phyloP scores from a whole-genome alignment of 2,113 vertebrate species.

The Columba janthina region DNA sequence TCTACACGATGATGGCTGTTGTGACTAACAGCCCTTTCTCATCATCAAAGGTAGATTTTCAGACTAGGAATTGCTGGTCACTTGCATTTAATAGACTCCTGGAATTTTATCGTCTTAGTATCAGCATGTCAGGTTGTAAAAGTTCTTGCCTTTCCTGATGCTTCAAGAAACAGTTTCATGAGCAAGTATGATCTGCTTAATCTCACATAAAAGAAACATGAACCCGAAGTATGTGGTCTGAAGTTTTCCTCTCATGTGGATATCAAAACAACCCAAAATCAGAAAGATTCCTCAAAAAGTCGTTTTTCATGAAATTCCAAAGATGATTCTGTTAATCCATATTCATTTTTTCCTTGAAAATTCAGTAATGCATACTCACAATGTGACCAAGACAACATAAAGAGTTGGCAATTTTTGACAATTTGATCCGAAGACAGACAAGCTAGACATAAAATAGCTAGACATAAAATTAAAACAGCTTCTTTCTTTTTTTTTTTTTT shows the following conservation, averaged over 20 bases:
- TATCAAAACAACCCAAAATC: neutral
- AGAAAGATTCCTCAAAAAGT: neutral
- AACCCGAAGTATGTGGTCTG: neutral
- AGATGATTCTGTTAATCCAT: neutral
- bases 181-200: neutral
- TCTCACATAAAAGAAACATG: neutral
- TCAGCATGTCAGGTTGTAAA: slow-evolving; percentile 29
- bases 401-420: neutral
- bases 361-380: neutral
- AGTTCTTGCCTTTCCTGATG: slow-evolving; percentile 18
- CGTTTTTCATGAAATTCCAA: neutral
- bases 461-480: neutral
- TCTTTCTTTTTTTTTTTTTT: neutral
- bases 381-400: neutral
- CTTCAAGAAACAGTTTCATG: slow-evolving; percentile 21
- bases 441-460: neutral
- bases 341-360: slow-evolving; percentile 23
- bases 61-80: slow-evolving; percentile 70
- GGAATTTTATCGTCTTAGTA: slow-evolving; percentile 20
- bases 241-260: neutral
- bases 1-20: slow-evolving; percentile 74
- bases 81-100: slow-evolving; percentile 27
- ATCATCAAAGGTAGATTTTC: slow-evolving; percentile 73
- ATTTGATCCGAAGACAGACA: neutral
- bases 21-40: slow-evolving; percentile 72